Evolutionary conservation across 2,797 vertebrate genomes (phyloP).

Genomic region (Poecilia gillii): DNA sequence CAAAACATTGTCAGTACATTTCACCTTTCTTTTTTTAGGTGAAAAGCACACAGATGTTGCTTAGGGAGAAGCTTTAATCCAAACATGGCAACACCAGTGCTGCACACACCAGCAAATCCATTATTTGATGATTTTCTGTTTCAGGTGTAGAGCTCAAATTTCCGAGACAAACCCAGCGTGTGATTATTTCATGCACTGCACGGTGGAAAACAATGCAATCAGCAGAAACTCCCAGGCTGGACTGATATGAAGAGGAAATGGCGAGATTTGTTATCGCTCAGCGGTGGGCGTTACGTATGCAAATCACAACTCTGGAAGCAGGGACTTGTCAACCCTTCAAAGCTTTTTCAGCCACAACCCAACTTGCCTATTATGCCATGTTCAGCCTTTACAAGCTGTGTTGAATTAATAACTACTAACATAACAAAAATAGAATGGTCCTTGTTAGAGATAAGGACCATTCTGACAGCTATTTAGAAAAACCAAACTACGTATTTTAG

Average conservation of each 20-base stretch:
- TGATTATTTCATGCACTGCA: slow-evolving; percentile 10
- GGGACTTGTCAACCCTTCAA: slow-evolving; percentile 9
- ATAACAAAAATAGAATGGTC: not conserved
- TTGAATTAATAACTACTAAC: not conserved
- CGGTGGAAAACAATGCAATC: slow-evolving; percentile 5
- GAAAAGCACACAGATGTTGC: not conserved
- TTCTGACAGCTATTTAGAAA: not conserved
- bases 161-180: not conserved
- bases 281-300: slow-evolving; percentile 11
- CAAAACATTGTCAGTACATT: not conserved
- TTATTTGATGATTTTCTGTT: not conserved
- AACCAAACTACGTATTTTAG: not conserved
- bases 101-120: not conserved
- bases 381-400: not conserved
- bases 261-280: slow-evolving; percentile 2
- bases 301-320: slow-evolving; percentile 22
- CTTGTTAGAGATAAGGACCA: not conserved
- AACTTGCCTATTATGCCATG: not conserved
- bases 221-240: slow-evolving; percentile 9
- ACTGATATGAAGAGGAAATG: slow-evolving; percentile 18
- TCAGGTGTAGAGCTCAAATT: not conserved
- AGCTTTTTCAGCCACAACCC: not conserved
- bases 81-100: not conserved
- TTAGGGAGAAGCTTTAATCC: not conserved
- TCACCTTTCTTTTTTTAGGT: not conserved